Base-by-base conservation (phyloP, 2,113 vertebrate species). In the Columbina picui region DNA sequence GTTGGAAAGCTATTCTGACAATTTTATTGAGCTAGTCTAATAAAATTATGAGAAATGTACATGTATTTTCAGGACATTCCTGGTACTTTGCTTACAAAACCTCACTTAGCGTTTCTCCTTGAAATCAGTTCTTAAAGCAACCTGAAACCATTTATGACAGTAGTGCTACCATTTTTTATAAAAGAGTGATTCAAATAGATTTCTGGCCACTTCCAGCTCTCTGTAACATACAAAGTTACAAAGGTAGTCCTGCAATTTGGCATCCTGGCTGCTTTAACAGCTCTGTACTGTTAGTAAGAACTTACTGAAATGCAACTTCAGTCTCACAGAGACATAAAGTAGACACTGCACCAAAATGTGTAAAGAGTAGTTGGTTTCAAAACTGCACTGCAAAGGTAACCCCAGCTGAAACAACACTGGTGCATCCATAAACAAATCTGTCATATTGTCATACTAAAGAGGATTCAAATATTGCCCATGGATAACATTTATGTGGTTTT, bases 11-110 rank as follows among this genome's bases (percentile, higher is more conserved):
- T 65, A 14, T n/a, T 90, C 56, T 65, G 60, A 19, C 96, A 30
- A 56, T 76, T 93, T 94, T 59, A 80, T 59, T 94, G 64, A 93
- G 53, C 93, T 77, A 90, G 43, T n/a, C 47, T 92, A 88, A 91
- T 75, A 53, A 53, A 95, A 76, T 30, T 43, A 74, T 29, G 69
- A 45, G 64, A 95, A 93, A 69, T 19, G 5, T 8, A 91, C 85
- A 53, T 68, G 61, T n/a, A 23, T 91, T 86, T 91, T 82, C 65
- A 94, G 71, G 60, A 80, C 30, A 63, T 90, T 79, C 26, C 23
- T 45, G n/a, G 26, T 57, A 90, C 91, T 86, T 84, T 84, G 26
- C 89, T 89, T 76, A 53, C 41, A 79, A 91, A 95, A 85, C 10
- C 52, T 90, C 50, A 60, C 34, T 85, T 68, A 60, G 25, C 18